Base-by-base conservation (phyloP, 2,888 invertebrate species). In the Eilema caniola region DNA sequence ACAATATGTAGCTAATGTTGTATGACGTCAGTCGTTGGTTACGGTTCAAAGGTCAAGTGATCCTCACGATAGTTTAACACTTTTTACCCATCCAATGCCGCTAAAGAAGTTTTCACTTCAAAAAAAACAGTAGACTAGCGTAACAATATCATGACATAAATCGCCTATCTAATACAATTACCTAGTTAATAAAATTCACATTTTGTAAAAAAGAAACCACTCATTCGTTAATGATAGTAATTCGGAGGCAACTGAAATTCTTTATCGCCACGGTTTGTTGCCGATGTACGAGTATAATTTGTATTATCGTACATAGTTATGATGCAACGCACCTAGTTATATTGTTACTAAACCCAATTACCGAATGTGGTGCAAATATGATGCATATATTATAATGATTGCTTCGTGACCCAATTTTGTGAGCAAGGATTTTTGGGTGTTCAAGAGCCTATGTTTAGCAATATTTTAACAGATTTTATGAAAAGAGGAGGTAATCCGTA, bases 171-270 rank as follows among this genome's bases (percentile, higher is more conserved):
- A 62, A 37, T 25, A 62, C 57, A 66, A 69, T 59, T 23, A 67
- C 59, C 64, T 28, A 59, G 56, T 67, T 41, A 67, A 67, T 63
- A 25, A 63, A 69, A 68, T 68, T 53, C 59, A 62, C 57, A 71
- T 78, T 70, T 80, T 74, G 75, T 71, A 70, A 75, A 79, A 75
- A 33, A 80, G n/a, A 28, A 71, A 53, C n/a, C 71, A 76, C 76
- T 82, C 75, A 73, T 66, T 70, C 70, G 67, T 72, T 62, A 62
- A 68, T 61, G 81, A 81, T 84, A 75, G 59, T 59, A 66, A 83
- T 84, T 81, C 70, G 67, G 70, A 80, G 78, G 82, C 68, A 82
- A 83, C 70, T 74, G 37, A 62, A 77, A 73, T 84, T 78, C 73
- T 77, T 76, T 75, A 69, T 71, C 76, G 82, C 72, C 72, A 79